Conservation (phyloP, 2,797 vertebrate species). For the Philypnodon macrostomus region DNA sequence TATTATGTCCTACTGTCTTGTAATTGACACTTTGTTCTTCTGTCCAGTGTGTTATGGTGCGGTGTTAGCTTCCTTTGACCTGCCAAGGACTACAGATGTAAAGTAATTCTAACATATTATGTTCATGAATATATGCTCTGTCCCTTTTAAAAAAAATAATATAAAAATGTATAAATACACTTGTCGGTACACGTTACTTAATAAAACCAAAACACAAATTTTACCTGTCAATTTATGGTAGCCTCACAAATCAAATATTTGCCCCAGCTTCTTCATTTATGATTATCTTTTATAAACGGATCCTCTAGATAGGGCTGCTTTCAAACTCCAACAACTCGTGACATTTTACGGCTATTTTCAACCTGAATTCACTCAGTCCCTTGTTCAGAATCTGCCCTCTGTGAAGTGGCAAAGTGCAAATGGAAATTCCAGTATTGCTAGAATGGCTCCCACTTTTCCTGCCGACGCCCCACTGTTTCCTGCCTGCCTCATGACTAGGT, state of each 20-base stretch:
- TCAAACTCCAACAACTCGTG: slow-evolving; percentile 25
- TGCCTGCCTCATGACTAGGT: slow-evolving; percentile 66
- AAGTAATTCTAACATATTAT: no score
- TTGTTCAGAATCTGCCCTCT: slow-evolving; percentile 47
- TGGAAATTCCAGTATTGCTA: slow-evolving; percentile 73
- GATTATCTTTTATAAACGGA: slow-evolving; percentile 19
- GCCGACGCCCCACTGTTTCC: slow-evolving; percentile 75
- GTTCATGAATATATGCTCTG: no score
- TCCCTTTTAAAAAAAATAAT: no score
- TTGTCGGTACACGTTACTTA: not conserved
- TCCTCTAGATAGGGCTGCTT: slow-evolving; percentile 27
- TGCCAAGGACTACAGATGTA: no score
- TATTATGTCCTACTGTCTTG: no score
- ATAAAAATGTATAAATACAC: no score
- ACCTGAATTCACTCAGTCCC: slow-evolving; percentile 37
- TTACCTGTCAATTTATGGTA: not conserved
- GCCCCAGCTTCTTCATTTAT: not conserved
- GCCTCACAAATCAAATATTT: not conserved
- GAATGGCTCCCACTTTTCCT: slow-evolving; percentile 73
- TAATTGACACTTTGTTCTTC: no score
- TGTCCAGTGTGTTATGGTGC: no score
- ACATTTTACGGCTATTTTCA: slow-evolving; percentile 36
- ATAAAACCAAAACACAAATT: not conserved
- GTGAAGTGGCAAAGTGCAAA: slow-evolving; percentile 61
- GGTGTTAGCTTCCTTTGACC: no score